A percentile compares a stretch with the other conserved stretches of the same genome.
These are phyloP conservation scores for Eurosta solidaginis DNA, from an alignment of 1,140 invertebrate genomes.

Conservation along the genomic window DNA sequence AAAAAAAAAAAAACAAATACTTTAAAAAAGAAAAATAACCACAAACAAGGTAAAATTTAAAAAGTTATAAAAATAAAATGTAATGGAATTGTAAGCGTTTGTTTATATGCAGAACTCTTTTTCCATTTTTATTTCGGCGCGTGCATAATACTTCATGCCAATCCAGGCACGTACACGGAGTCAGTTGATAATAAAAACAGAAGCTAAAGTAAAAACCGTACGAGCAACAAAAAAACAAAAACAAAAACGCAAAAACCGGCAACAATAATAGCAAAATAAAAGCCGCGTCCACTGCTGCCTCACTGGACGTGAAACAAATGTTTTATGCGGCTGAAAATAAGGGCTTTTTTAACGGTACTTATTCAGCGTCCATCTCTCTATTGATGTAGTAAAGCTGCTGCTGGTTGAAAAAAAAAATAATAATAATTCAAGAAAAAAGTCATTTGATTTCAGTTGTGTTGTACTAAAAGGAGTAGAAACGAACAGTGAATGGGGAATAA, in stretches of 20 bases:
- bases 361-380: neutral
- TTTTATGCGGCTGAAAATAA: slow-evolving; percentile 18
- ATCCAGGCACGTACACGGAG: neutral
- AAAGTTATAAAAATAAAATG: neutral
- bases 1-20: neutral
- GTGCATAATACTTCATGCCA: slow-evolving; percentile 13
- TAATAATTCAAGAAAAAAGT: neutral
- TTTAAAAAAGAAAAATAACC: neutral
- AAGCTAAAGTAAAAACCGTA: neutral
- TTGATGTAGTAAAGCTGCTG: neutral
- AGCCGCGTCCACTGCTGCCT: neutral
- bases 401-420: neutral
- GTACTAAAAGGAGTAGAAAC: too few species aligned
- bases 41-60: neutral
- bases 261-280: neutral
- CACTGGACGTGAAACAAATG: neutral
- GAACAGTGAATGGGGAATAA: neutral
- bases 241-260: neutral
- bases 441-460: neutral
- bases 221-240: neutral
- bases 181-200: neutral
- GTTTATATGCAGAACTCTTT: neutral
- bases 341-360: slow-evolving; percentile 21
- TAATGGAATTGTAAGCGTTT: neutral
- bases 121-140: neutral